Evolutionary conservation across 1,140 invertebrate genomes (phyloP), one percentile per base, ranked within the genome.

Genomic region (Halyomorpha halys): DNA sequence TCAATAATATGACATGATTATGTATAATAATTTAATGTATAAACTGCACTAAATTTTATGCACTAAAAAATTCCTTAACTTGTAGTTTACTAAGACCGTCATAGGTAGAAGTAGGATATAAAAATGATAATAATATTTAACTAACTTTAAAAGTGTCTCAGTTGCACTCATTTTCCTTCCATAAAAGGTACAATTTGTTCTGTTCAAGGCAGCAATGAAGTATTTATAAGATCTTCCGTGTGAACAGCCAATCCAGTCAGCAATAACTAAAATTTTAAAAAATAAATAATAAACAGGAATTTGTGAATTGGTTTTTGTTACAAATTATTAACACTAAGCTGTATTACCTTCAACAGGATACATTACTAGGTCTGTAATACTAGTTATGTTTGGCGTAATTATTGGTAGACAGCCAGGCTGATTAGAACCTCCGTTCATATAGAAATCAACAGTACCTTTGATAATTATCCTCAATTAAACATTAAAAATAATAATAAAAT

Each of bases 201-300:
- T 77, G 39, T 77, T 74, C 18, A 90, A 82, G 18, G 85, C 86
- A 73, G 87, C 85, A 0, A 77, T 81, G 66, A 83, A 89, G 69
- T 83, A 88, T 61, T 80, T 74, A 65, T 81, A 81, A 0, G 86
- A 80, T 59, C 86, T 76, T 59, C 82, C 82, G 69, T 90, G 87
- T 70, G 86, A 89, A 72, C 86, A 89, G n/a, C 81, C 81, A 68
- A 85, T 86, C 69, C 66, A 68, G 23, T 56, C 19, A 8, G 44
- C 56, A 4, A 71, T 23, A n/a, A 70, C 70, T 71, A 53, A 54
- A 67, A 59, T 44, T 16, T n/a, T 64, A 39, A 56, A 62, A 34
- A 21, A 53, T 3, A 18, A 16, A 54, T n/a, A 53, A 62, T 23
- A 16, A 1, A 59, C 13, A 44, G 30, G 13, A 62, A 19, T 34